Evolutionary conservation across 2,888 invertebrate genomes (phyloP), one percentile per base, ranked within the genome.

Genomic region (Pogonocherus hispidulus): DNA sequence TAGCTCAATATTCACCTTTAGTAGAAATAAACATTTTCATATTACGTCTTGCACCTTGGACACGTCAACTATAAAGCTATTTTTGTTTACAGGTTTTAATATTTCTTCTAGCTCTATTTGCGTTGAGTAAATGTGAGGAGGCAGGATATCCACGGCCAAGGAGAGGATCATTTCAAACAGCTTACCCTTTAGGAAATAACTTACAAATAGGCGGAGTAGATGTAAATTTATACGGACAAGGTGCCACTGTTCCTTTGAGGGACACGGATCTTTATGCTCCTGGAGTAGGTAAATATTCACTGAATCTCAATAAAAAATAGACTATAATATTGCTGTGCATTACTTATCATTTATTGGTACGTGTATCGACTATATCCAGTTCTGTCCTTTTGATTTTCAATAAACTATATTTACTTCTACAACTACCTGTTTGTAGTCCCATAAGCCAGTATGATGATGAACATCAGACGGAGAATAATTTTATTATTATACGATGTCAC

Each of bases 11-110:
- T n/a, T n/a, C n/a, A n/a, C n/a, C n/a, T n/a, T n/a, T n/a, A n/a
- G n/a, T n/a, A n/a, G n/a, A 27, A 8, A 27, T 27, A 27, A 27
- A 8, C 3, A 27, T 8, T 5, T 8, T 27, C 27, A 27, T 27
- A 5, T 8, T 27, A 8, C 27, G 27, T 27, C 8, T 27, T 27
- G 27, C 27, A 27, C n/a, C n/a, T n/a, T n/a, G n/a, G n/a, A n/a
- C n/a, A n/a, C n/a, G n/a, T n/a, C n/a, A n/a, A n/a, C n/a, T n/a
- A 44, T 8, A 44, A 44, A n/a, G 3, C 6, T 32, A 22, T 66
- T 55, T 66, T 66, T 56, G 56, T 52, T 78, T 77, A n/a, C 69
- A 81, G 80, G 71, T 77, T 57, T 67, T 75, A 37, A 65, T 78
- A 54, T 73, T 69, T 52, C 52, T 76, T 68, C 72, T 78, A 69